Conservation (phyloP, 2,797 vertebrate genomes). For the Tangara arthus region DNA sequence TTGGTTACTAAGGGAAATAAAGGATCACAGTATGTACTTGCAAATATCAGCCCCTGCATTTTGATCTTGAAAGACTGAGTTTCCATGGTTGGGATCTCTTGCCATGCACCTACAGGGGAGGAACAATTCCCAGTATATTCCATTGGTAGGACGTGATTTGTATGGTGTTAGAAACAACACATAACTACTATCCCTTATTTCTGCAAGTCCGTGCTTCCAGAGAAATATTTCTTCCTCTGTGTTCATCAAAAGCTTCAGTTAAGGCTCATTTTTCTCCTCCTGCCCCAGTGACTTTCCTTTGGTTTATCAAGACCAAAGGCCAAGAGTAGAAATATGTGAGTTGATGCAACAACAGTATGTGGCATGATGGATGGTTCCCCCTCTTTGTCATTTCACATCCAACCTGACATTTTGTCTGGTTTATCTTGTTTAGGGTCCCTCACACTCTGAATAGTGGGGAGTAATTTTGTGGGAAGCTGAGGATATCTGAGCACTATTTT, state of each 20-base stretch:
- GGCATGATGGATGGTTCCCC: neutral
- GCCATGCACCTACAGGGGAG: accelerated
- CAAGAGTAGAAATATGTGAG: neutral
- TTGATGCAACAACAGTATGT: neutral
- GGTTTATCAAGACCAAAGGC: neutral
- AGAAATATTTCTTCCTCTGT: neutral
- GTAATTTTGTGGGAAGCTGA: neutral
- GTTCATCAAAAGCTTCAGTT: neutral
- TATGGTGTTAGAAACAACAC: neutral
- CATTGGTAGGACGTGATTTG: accelerated
- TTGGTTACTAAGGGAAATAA: neutral
- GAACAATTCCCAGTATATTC: neutral
- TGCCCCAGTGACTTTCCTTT: neutral
- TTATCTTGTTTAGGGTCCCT: accelerated
- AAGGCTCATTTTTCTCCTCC: neutral
- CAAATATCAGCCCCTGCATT: neutral
- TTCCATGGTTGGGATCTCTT: neutral
- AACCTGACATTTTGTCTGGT: neutral
- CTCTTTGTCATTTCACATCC: neutral
- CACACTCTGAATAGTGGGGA: neutral
- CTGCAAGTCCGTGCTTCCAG: neutral
- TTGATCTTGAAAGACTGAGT: neutral
- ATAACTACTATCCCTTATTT: neutral
- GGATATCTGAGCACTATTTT: neutral
- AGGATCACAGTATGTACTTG: neutral